These are phyloP conservation scores for Rhinogobio ventralis DNA, from an alignment of 2,797 vertebrate genomes.

Conservation along the genomic window DNA sequence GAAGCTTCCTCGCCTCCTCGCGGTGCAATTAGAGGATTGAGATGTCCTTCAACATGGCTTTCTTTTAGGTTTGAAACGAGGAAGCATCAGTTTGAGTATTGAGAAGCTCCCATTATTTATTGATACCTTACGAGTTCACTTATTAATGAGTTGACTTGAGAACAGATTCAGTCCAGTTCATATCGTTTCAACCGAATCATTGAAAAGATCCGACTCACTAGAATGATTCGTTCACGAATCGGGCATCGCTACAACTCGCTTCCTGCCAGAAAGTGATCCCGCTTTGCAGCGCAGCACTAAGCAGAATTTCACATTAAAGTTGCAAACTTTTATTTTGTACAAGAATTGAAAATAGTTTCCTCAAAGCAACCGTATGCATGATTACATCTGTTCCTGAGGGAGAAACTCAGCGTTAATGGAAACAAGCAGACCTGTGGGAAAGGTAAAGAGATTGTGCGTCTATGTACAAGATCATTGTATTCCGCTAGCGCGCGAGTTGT, in stretches of 20 bases:
- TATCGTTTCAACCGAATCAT: not conserved
- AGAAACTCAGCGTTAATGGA: slow-evolving; percentile 63
- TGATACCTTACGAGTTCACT: not conserved
- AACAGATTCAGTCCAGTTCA: not conserved
- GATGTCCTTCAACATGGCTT: too few relatives aligned
- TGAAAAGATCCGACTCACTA: slow-evolving; percentile 20
- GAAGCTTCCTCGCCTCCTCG: not conserved
- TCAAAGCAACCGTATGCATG: not conserved
- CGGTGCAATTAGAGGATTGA: too few relatives aligned
- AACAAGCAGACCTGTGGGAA: slow-evolving; percentile 46
- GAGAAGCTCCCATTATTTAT: not conserved
- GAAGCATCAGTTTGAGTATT: not conserved
- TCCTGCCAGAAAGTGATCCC: slow-evolving; percentile 81
- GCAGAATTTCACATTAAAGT: slow-evolving; percentile 74
- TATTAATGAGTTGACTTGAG: not conserved
- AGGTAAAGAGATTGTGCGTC: slow-evolving; percentile 48
- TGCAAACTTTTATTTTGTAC: slow-evolving; percentile 73
- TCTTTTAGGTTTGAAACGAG: too few relatives aligned
- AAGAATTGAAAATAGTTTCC: slow-evolving; percentile 30
- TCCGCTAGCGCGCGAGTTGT: slow-evolving; percentile 25
- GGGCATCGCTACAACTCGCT: slow-evolving; percentile 55
- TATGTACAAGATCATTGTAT: slow-evolving; percentile 49
- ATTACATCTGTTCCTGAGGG: slow-evolving; percentile 18
- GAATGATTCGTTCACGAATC: slow-evolving; percentile 21
- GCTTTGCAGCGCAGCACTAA: slow-evolving; percentile 69